Evolutionary conservation across 2,113 vertebrate genomes (phyloP).

Genomic region (Urocolius indicus): DNA sequence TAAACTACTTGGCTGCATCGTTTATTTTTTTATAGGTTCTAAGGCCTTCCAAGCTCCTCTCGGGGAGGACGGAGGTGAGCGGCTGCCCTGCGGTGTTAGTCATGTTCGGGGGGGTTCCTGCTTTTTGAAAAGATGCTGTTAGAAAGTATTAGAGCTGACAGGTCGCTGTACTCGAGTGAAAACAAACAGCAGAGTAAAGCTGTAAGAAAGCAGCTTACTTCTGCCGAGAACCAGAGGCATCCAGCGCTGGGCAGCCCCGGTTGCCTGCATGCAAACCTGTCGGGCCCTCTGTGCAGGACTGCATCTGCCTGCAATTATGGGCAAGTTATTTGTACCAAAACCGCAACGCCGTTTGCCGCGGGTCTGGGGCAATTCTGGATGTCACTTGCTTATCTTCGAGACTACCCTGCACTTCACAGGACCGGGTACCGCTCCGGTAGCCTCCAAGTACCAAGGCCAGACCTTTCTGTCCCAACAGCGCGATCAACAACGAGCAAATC

Average conservation of each 20-base stretch:
- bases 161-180: background rate
- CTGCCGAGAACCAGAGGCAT: background rate
- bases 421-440: constrained; percentile 32
- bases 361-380: background rate
- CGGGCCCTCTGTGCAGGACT: background rate
- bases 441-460: constrained; percentile 62
- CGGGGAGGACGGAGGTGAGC: background rate
- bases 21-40: constrained; percentile 31
- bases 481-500: constrained; percentile 72
- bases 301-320: background rate
- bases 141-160: constrained; percentile 36
- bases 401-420: background rate
- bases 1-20: background rate
- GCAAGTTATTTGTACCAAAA: background rate
- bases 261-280: background rate
- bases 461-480: constrained; percentile 69
- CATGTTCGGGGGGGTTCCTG: background rate
- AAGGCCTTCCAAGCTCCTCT: background rate
- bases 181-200: background rate
- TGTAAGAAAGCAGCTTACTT: background rate
- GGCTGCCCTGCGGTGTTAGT: background rate
- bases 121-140: constrained; percentile 31
- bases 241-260: background rate
- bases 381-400: background rate
- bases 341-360: background rate